Evolutionary conservation across 2,797 vertebrate genomes (phyloP), one percentile per base, ranked within the genome.

Genomic region (Sebastolobus altivelis): DNA sequence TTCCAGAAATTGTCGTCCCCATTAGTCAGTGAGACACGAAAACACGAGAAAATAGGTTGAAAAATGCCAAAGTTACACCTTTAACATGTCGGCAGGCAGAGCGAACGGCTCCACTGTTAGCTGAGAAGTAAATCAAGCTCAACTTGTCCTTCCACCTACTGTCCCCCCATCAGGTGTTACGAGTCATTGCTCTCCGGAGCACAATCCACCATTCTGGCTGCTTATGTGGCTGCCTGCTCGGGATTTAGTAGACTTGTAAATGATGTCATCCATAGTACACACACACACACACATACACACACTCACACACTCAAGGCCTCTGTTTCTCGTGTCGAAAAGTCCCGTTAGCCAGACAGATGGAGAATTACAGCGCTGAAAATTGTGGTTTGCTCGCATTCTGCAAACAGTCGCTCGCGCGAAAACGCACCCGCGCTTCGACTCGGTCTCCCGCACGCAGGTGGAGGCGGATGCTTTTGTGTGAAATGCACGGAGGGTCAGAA

Each of bases 221-320:
- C 90, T 88, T 84, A 73, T 88, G 89, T 86, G 82, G 85, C 88
- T 55, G 87, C 80, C 88, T 33, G 87, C 79, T 84, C 65, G 8
- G 81, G 84, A 87, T 92, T 93, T 91, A 92, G 88, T 86, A 43
- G 86, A 78, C 86, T 91, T 88, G 87, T 90, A 89, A 92, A 88
- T 83, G 77, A 86, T 91, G 90, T 87, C 86, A 86, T 86, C 79
- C 67, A 68, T 65, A 73, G 75, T 43, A 35, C 70, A 16, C 46
- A 10, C 29, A 69, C 49, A 18, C 18, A 31, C 63, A 20, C 58
- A 12, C 59, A 65, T 66, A 38, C 63, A 22, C 61, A 59, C 66
- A 69, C 22, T 82, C 74, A 83, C 78, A 67, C 82, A 70, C 75
- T 86, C 83, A 87, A 91, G 87, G 92, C 87, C 88, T 77, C 75